Conservation (phyloP, 2,113 vertebrate species). For the Hyaena hyaena region DNA sequence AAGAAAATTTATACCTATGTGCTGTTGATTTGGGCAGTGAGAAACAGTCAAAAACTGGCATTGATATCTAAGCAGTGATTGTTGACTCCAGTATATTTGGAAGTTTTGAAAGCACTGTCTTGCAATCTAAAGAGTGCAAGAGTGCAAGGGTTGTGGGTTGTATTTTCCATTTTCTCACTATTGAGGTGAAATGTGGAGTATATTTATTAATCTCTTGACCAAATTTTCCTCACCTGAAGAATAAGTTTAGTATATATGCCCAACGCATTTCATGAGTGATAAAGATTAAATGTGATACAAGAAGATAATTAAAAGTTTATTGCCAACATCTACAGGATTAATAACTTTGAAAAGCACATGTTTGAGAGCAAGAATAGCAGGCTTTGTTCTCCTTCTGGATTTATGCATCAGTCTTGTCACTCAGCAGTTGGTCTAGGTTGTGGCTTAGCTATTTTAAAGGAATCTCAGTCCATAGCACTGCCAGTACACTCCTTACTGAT, state of each 20-base stretch:
- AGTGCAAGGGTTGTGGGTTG: background rate
- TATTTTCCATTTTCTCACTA: background rate
- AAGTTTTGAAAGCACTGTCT: background rate
- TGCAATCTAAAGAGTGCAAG: background rate
- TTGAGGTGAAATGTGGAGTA: background rate
- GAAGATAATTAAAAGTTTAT: background rate
- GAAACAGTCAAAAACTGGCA: background rate
- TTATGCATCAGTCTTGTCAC: background rate
- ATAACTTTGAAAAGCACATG: background rate
- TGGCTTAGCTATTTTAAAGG: constrained; percentile 33
- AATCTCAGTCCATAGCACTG: constrained; percentile 17
- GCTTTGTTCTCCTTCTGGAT: background rate
- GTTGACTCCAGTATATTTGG: background rate
- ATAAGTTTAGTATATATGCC: background rate
- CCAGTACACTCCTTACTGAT: constrained; percentile 12
- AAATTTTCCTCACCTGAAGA: background rate
- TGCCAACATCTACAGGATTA: background rate
- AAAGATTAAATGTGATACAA: background rate
- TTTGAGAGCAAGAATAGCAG: background rate
- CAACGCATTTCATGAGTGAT: background rate
- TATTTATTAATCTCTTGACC: background rate
- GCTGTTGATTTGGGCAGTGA: background rate
- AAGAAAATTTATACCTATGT: background rate
- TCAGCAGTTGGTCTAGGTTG: background rate
- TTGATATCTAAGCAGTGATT: background rate